Evolutionary conservation across 2,113 vertebrate genomes (phyloP), one percentile per base, ranked within the genome.

Genomic region (Rattus rattus): DNA sequence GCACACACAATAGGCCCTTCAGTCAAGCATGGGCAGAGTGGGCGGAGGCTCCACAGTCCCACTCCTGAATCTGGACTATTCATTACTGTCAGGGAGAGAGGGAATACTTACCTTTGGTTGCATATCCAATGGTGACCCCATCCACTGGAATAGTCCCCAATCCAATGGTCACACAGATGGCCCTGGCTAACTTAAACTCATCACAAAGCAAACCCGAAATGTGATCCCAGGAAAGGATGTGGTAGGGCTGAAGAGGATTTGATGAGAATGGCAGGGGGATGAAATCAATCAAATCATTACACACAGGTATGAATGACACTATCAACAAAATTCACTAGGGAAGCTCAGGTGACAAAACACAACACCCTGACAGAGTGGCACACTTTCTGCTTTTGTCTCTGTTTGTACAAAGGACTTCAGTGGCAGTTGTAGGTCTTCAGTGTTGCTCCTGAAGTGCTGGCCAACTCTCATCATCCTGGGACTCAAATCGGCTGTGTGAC

Each of bases 331-430:
- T 83, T 16, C 61, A n/a, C 39, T 26, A 39, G 1, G 3, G 99
- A 99, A 83, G 99, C 99, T 92, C 99, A 43, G 99, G 98, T 99
- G 99, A 95, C 99, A 99, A 98, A 99, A 99, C 89, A 99, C 99
- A 97, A 99, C 99, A 28, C 99, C 99, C 98, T 99, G 99, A 97
- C 99, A 88, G 94, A 99, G 99, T 99, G 99, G 98, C 99, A 99
- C 99, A 26, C 26, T 49, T 47, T 43, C 67, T 47, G 28, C 24
- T 24, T 63, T 11, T 67, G 8, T 19, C 61, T 43, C 59, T 85
- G 83, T 65, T 39, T 10, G 10, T 0, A 63, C 4, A 8, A 0
- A 0, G 16, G 14, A 63, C 43, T 59, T 84, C 28, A 43, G 24
- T 16, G 52, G 13, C 7, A 5, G 56, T 10, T 63, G 43, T n/a